Percentiles rank a stretch among this genome's conserved stretches.
Conservation (phyloP, 1,140 invertebrate species). For the Drosophila elegans region DNA sequence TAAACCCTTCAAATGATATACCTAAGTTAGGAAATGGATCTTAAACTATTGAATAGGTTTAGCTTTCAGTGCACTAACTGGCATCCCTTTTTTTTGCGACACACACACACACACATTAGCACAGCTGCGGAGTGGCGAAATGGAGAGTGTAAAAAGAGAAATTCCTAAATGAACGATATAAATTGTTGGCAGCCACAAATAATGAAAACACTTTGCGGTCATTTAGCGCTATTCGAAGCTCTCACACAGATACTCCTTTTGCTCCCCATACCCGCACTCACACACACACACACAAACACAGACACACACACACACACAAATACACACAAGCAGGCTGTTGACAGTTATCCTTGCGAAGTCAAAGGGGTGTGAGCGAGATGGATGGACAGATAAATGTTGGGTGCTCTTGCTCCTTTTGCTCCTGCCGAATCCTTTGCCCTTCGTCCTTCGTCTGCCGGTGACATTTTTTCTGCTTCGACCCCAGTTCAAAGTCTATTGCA, state of each 20-base stretch:
- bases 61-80: slow-evolving; percentile 26
- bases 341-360: slow-evolving; percentile 53
- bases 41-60: too few species aligned
- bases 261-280: background rate
- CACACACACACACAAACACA: slow-evolving; percentile 8
- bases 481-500: slow-evolving; percentile 75
- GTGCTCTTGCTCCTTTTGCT: slow-evolving; percentile 7
- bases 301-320: slow-evolving; percentile 5
- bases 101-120: slow-evolving; percentile 28
- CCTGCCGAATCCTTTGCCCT: slow-evolving; percentile 3
- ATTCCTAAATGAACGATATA: slow-evolving; percentile 83
- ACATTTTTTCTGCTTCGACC: slow-evolving; percentile 67
- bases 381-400: slow-evolving; percentile 51
- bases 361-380: slow-evolving; percentile 15
- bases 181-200: slow-evolving; percentile 83
- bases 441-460: slow-evolving; percentile 55
- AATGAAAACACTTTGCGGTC: slow-evolving; percentile 83
- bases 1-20: too few species aligned
- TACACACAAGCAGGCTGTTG: slow-evolving; percentile 49
- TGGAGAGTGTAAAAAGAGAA: slow-evolving; percentile 66
- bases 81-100: slow-evolving; percentile 43
- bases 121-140: slow-evolving; percentile 1
- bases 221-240: slow-evolving; percentile 81
- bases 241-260: slow-evolving; percentile 17
- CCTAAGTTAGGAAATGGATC: too few species aligned